These are phyloP conservation scores for Syrrhaptes paradoxus DNA, from an alignment of 2,113 vertebrate genomes.

Conservation along the genomic window DNA sequence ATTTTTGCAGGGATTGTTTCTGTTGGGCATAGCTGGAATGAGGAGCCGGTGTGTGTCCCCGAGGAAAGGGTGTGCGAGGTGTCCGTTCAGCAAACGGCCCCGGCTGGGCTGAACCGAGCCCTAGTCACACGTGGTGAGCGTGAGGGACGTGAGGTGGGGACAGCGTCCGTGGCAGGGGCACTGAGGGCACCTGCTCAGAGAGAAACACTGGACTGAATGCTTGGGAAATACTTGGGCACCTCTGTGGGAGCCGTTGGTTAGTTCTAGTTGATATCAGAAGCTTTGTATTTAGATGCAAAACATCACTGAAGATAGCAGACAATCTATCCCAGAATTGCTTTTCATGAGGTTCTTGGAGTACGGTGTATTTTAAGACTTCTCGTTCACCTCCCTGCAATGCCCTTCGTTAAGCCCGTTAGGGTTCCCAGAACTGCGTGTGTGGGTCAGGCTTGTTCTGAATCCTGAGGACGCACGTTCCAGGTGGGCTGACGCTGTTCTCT, in stretches of 20 bases:
- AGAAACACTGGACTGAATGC: neutral
- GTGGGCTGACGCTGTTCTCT: neutral
- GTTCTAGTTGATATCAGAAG: neutral
- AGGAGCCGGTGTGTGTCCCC: neutral
- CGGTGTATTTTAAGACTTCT: neutral
- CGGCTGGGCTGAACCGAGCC: neutral
- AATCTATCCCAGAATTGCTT: neutral
- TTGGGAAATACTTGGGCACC: neutral
- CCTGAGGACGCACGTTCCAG: neutral
- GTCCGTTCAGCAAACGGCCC: neutral
- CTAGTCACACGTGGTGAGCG: neutral
- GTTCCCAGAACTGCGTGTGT: neutral
- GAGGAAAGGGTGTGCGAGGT: neutral
- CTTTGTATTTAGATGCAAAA: neutral
- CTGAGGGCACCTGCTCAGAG: neutral
- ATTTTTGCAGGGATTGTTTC: neutral
- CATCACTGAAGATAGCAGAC: neutral
- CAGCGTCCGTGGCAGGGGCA: neutral
- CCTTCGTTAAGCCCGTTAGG: fast-evolving
- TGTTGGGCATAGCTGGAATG: neutral
- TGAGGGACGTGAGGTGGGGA: neutral
- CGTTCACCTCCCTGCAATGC: neutral
- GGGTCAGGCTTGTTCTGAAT: neutral
- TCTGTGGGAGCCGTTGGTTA: neutral
- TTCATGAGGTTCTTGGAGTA: neutral